A percentile compares a stretch with the other conserved stretches of the same genome.
These are phyloP conservation scores for Mimachlamys varia DNA, from an alignment of 2,888 invertebrate species.

Conservation along the genomic window DNA sequence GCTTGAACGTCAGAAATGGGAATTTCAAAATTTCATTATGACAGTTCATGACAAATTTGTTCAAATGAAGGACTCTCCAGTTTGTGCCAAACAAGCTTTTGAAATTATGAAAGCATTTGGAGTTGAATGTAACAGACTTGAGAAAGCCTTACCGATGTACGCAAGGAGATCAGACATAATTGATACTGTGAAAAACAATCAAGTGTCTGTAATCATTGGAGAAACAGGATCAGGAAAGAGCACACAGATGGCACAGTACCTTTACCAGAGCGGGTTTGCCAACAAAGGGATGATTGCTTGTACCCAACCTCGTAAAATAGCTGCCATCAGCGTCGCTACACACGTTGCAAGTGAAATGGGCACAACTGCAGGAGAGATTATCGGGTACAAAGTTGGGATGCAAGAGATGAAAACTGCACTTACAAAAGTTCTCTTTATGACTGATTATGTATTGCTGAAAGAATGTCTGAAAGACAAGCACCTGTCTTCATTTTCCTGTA, in stretches of 20 bases:
- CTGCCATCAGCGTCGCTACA: constrained; percentile 75
- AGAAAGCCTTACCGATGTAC: constrained; percentile 70
- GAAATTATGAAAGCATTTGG: constrained; percentile 56
- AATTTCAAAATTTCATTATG: constrained; percentile 53
- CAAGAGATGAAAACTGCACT: constrained; percentile 47
- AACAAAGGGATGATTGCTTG: constrained; percentile 70
- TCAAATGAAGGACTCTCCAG: constrained; percentile 25
- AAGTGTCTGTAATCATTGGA: constrained; percentile 74
- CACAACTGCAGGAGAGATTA: constrained; percentile 65
- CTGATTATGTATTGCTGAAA: constrained; percentile 77
- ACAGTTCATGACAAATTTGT: constrained; percentile 41
- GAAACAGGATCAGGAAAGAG: constrained; percentile 81
- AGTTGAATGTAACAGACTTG: constrained; percentile 62
- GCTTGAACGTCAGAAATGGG: constrained; percentile 55
- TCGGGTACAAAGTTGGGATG: constrained; percentile 72
- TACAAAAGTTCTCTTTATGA: constrained; percentile 76
- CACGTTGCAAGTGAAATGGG: constrained; percentile 76
- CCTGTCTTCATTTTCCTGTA: constrained; percentile 61
- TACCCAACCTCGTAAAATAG: constrained; percentile 80
- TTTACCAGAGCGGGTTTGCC: constrained; percentile 67
- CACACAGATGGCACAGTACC: constrained; percentile 79
- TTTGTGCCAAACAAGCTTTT: constrained; percentile 41
- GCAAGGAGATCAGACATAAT: constrained; percentile 65
- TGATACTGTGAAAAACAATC: constrained; percentile 60
- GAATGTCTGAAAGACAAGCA: constrained; percentile 68